A percentile compares a stretch with the other conserved stretches of the same genome.
These are phyloP conservation scores for Cherax quadricarinatus DNA, from an alignment of 1,140 invertebrate genomes.

Conservation along the genomic window DNA sequence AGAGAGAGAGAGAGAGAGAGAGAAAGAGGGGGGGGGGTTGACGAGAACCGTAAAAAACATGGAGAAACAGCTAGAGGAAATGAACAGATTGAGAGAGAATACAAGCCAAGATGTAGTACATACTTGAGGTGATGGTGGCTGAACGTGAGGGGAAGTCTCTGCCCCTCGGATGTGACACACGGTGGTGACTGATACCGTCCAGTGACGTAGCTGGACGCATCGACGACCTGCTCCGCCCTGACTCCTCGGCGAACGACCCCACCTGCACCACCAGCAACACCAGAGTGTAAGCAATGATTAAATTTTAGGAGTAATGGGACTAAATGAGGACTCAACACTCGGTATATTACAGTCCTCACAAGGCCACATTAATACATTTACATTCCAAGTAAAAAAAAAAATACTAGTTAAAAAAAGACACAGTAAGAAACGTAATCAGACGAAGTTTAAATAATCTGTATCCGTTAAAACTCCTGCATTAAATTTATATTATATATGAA, in stretches of 20 bases:
- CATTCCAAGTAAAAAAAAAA: no score
- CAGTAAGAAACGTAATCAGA: no score
- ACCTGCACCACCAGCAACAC: constrained; percentile 24
- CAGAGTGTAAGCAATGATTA: neutral
- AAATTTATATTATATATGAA: no score
- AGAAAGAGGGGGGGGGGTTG: neutral
- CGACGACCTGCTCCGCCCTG: constrained; percentile 30
- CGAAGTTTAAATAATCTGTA: no score
- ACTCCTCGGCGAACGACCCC: constrained; percentile 66
- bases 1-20: no score
- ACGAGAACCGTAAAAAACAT: neutral
- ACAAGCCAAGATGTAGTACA: neutral
- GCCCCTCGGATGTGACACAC: constrained; percentile 51
- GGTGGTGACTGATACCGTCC: constrained; percentile 74
- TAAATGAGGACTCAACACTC: neutral
- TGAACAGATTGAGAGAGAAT: neutral
- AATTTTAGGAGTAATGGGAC: neutral
- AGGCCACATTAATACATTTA: no score
- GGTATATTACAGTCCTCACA: no score
- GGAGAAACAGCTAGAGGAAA: neutral
- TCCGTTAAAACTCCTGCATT: no score
- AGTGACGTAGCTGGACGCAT: constrained; percentile 74
- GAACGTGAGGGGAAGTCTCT: constrained; percentile 48
- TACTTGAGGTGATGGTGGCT: constrained; percentile 60
- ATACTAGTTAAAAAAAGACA: no score